Evolutionary conservation across 2,888 invertebrate species (phyloP).

Genomic region (Cheilosia soror): DNA sequence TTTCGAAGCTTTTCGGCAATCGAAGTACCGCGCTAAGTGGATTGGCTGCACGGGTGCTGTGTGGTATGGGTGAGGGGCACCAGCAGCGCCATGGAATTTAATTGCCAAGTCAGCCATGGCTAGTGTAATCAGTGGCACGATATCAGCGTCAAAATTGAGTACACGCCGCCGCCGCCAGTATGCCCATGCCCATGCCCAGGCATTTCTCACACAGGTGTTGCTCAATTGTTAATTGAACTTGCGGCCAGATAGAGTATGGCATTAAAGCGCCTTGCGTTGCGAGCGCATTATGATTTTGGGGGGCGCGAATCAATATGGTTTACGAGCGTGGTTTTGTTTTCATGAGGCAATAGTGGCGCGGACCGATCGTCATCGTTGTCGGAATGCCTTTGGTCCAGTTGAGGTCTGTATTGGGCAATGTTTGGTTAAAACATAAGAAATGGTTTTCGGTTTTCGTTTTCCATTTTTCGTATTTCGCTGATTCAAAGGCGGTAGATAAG

Average conservation of each 20-base stretch:
- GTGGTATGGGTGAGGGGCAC: background rate
- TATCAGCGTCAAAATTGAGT: constrained; percentile 54
- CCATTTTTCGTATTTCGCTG: background rate
- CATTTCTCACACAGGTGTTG: constrained; percentile 65
- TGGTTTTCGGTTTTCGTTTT: background rate
- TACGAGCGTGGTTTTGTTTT: constrained; percentile 27
- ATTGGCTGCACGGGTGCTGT: constrained; percentile 14
- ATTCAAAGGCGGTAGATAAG: constrained; percentile 32
- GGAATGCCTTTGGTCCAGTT: constrained; percentile 49
- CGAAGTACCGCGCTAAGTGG: constrained; percentile 35
- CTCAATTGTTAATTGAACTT: constrained; percentile 61
- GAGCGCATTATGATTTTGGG: constrained; percentile 48
- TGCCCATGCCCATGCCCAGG: constrained; percentile 4
- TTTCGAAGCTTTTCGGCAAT: constrained; percentile 60
- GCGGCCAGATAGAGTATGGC: constrained; percentile 9
- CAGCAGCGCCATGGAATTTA: constrained; percentile 36
- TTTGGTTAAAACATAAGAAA: constrained; percentile 22
- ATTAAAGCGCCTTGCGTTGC: background rate
- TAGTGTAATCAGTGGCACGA: constrained; percentile 60
- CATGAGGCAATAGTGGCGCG: constrained; percentile 5
- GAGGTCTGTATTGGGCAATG: constrained; percentile 41
- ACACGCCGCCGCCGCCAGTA: constrained; percentile 19
- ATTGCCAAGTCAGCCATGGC: constrained; percentile 34
- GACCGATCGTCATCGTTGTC: constrained; percentile 24
- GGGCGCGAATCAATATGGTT: constrained; percentile 47